Percentiles rank a stretch among this genome's conserved stretches.
Conservation (phyloP, 2,797 vertebrate species). For the Peromyscus melanophrys region DNA sequence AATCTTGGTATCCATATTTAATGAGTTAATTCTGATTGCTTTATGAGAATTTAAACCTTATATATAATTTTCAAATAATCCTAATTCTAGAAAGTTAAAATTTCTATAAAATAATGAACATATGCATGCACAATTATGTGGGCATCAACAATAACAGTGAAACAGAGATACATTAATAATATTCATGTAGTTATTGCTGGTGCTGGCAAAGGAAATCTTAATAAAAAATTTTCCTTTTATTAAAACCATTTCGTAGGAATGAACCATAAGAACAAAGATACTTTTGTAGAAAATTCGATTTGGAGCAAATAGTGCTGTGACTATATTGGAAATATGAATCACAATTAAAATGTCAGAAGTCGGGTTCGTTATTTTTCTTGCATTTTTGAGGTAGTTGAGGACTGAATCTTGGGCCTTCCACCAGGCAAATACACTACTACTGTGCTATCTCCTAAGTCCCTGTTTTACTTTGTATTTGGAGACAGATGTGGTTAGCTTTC, state of each 20-base stretch:
- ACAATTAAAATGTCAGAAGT: neutral
- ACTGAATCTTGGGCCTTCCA: neutral
- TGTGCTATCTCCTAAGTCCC: neutral
- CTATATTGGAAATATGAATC: conserved; percentile 21
- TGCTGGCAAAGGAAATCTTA: neutral
- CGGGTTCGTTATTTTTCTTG: neutral
- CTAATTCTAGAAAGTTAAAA: conserved; percentile 12
- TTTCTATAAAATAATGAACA: conserved; percentile 40
- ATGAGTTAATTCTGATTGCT: conserved; percentile 39
- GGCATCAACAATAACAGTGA: conserved; percentile 27
- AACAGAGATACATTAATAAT: conserved; percentile 10
- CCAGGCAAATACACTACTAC: neutral
- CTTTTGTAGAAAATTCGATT: conserved; percentile 34
- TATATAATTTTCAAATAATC: neutral
- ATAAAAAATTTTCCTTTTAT: conserved; percentile 20
- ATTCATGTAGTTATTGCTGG: conserved; percentile 11
- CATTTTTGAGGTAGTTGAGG: neutral
- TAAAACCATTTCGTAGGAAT: neutral
- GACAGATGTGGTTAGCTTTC: neutral
- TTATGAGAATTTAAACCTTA: conserved; percentile 30
- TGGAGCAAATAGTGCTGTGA: neutral
- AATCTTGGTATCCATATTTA: neutral
- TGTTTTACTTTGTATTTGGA: neutral
- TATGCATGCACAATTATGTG: neutral
- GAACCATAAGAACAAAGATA: neutral